Evolutionary conservation across 2,888 invertebrate genomes (phyloP).

Genomic region (Thecophora atra): DNA sequence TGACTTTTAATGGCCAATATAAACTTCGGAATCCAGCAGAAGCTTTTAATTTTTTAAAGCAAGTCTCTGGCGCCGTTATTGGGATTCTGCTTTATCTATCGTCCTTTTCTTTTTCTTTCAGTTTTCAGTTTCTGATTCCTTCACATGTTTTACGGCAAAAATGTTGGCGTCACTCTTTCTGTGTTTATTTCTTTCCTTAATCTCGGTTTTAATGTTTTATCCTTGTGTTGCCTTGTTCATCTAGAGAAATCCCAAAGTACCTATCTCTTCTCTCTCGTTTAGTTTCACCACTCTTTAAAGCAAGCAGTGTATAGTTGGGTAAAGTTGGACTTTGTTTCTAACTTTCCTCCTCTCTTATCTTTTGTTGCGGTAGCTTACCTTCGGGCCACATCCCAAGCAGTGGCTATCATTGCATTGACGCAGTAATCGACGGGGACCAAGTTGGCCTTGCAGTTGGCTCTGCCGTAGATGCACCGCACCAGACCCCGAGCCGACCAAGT

Average conservation of each 20-base stretch:
- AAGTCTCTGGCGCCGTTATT: not conserved
- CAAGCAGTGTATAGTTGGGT: not conserved
- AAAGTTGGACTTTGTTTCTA: not conserved
- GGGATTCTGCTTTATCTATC: not conserved
- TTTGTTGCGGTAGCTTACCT: conserved; percentile 52
- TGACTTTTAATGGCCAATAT: not conserved
- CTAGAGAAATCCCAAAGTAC: not conserved
- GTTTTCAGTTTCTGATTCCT: too few species aligned
- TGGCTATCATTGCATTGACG: conserved; percentile 66
- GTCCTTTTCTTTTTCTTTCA: not conserved
- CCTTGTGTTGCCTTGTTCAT: not conserved
- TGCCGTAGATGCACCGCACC: conserved; percentile 64
- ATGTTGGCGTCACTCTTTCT: too few species aligned
- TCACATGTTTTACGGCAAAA: too few species aligned
- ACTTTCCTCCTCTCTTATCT: not conserved
- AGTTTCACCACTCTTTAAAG: not conserved
- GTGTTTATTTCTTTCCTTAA: not conserved
- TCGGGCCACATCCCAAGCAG: conserved; percentile 65
- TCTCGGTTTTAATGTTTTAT: not conserved
- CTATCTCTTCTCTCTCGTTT: not conserved
- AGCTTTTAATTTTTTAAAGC: not conserved
- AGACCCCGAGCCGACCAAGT: conserved; percentile 65
- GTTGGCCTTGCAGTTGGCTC: conserved; percentile 61
- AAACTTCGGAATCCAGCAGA: not conserved
- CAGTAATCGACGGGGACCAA: conserved; percentile 66